Evolutionary conservation across 2,888 invertebrate species (phyloP).

Genomic region (Tupiocoris notatus): DNA sequence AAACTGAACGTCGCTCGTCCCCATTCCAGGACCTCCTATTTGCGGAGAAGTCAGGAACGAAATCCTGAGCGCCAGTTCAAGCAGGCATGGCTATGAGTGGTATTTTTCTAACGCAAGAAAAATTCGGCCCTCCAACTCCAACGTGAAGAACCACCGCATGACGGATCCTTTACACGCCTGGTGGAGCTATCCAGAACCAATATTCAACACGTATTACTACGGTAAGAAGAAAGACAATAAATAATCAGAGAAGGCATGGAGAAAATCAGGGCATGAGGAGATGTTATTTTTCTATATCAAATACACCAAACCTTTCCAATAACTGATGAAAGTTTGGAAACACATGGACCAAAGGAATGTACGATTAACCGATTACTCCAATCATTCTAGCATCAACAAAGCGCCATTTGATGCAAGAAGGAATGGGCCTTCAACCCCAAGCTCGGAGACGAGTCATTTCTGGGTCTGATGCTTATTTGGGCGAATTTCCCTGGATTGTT

Average conservation of each 20-base stretch:
- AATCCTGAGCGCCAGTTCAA: slow-evolving; percentile 6
- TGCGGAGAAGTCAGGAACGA: slow-evolving; percentile 46
- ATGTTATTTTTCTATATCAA: too few relatives aligned
- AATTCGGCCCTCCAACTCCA: not conserved
- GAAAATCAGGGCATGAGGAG: too few relatives aligned
- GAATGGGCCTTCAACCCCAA: slow-evolving; percentile 20
- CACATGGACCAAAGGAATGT: too few relatives aligned
- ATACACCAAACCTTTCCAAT: too few relatives aligned
- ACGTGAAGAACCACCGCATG: slow-evolving; percentile 20
- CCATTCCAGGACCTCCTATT: slow-evolving; percentile 38
- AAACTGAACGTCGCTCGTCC: too few relatives aligned
- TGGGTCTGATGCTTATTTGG: slow-evolving; percentile 52
- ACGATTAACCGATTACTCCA: too few relatives aligned
- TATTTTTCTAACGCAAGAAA: slow-evolving; percentile 9
- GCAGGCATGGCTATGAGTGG: slow-evolving; percentile 23
- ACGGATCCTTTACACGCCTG: slow-evolving; percentile 46
- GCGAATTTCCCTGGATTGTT: slow-evolving; percentile 54
- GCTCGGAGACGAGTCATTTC: slow-evolving; percentile 52
- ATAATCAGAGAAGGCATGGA: too few relatives aligned
- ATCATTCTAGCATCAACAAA: slow-evolving; percentile 46
- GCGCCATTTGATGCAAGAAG: slow-evolving; percentile 45
- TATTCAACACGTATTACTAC: slow-evolving; percentile 51
- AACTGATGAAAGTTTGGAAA: too few relatives aligned
- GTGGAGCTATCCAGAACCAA: slow-evolving; percentile 52
- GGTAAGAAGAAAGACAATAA: too few relatives aligned